Conservation (phyloP, 2,797 vertebrate species). For the Pempheris klunzingeri region DNA sequence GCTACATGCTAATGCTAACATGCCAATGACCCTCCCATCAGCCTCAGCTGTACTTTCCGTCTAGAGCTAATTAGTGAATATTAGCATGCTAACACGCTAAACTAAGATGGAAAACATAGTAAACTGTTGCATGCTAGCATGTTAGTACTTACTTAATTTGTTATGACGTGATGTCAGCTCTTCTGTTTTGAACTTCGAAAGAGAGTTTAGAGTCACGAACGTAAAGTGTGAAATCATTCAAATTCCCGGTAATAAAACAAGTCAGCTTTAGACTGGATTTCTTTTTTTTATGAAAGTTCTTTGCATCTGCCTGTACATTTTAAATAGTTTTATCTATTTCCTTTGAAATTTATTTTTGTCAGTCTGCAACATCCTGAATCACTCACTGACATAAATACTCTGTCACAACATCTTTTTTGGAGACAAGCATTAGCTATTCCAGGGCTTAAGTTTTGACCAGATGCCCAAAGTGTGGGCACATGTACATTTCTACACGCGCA, state of each 20-base stretch:
- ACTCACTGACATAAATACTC: slow-evolving; percentile 32
- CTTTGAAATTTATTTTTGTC: slow-evolving; percentile 43
- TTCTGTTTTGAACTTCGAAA: slow-evolving; percentile 6
- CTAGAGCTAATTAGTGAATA: neutral
- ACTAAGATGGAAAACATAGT: neutral
- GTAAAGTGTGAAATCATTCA: slow-evolving; percentile 15
- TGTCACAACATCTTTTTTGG: slow-evolving; percentile 43
- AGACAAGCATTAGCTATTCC: slow-evolving; percentile 59
- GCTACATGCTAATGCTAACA: too few relatives aligned
- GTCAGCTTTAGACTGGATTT: slow-evolving; percentile 16
- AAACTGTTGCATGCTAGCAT: neutral
- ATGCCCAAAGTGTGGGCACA: slow-evolving; percentile 62
- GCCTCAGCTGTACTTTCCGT: neutral
- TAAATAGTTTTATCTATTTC: slow-evolving; percentile 27
- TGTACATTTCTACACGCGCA: slow-evolving; percentile 34
- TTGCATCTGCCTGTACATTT: slow-evolving; percentile 14
- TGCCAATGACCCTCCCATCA: neutral
- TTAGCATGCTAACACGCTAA: neutral
- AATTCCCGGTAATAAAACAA: slow-evolving; percentile 10
- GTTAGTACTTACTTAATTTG: too few relatives aligned
- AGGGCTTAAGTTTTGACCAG: slow-evolving; percentile 65
- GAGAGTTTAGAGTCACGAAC: neutral
- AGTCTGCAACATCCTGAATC: slow-evolving; percentile 37
- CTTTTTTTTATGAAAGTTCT: too few relatives aligned
- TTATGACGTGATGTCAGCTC: neutral